These are phyloP conservation scores for Napeogenes inachia DNA, from an alignment of 2,888 invertebrate genomes.

Conservation along the genomic window DNA sequence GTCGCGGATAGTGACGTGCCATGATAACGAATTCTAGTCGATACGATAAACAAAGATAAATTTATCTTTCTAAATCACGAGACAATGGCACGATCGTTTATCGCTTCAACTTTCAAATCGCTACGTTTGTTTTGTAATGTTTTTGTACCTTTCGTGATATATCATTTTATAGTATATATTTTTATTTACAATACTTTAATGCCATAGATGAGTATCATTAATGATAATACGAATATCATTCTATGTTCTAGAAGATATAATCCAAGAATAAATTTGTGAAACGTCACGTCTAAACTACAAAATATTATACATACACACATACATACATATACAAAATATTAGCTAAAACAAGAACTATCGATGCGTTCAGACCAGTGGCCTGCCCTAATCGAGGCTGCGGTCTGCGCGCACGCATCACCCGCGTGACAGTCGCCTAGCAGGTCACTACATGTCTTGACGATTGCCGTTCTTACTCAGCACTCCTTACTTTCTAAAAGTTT, in stretches of 20 bases:
- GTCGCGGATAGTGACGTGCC: slow-evolving; percentile 27
- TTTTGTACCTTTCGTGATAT: not conserved
- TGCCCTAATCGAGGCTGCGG: slow-evolving; percentile 17
- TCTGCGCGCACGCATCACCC: slow-evolving; percentile 30
- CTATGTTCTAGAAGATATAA: no score
- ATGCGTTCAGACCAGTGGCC: not conserved
- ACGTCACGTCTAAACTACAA: no score
- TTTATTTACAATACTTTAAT: no score
- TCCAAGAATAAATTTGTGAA: no score
- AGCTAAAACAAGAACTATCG: slow-evolving; percentile 4
- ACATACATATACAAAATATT: no score
- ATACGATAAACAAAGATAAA: slow-evolving; percentile 2
- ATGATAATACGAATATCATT: no score
- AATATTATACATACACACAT: no score
- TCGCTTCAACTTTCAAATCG: not conserved
- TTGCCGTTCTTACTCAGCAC: slow-evolving; percentile 39
- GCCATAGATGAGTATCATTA: no score
- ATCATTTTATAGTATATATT: no score
- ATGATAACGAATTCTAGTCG: slow-evolving; percentile 9
- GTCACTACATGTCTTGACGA: slow-evolving; percentile 38
- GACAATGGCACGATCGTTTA: not conserved
- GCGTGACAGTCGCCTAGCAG: slow-evolving; percentile 34
- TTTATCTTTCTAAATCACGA: not conserved
- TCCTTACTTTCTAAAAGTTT: slow-evolving; percentile 48
- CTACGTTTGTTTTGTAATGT: not conserved